Base-by-base conservation (phyloP, 1,140 invertebrate species). In the Charaxes varanes region DNA sequence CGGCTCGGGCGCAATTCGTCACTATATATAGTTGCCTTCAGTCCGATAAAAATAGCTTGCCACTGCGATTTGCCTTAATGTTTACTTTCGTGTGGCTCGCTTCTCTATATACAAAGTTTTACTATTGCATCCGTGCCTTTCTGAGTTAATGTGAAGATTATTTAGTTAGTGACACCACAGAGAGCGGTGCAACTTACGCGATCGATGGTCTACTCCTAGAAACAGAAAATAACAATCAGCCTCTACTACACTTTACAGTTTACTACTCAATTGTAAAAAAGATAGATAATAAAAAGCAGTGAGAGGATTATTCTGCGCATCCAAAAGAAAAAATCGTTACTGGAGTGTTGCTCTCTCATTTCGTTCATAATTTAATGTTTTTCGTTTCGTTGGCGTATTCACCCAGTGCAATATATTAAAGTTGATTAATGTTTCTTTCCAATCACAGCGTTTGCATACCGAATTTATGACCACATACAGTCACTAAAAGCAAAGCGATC, bases 161-260 rank as follows among this genome's bases (percentile, higher is more conserved):
- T 40, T 76, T 41, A 66, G 76, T 82, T 82, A 82, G 78, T 80
- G 78, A 82, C 78, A 82, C 78, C 78, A 80, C 65, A 76, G 71
- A 71, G 65, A 81, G 77, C 77, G 78, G 78, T 81, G 77, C 68
- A 76, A 86, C 84, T 86, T 86, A 86, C 84, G 76, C 73, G 76
- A 86, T 82, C 69, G 84, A 85, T 54, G 83, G 79, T 85, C 84
- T 86, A 86, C 83, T 84, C 83, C 84, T 86, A 86, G 77, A 86
- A 86, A 86, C 76, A 84, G 82, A 81, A 85, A 80, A 82, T 69
- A 71, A 73, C 72, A 76, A 71, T 82, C 74, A 82, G 74, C 74
- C 67, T 71, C 74, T 76, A 79, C 67, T 52, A 65, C 54, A 62
- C 62, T 50, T 56, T 55, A 63, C 62, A 65, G 41, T 53, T 43